Conservation (phyloP, 2,888 invertebrate genomes). For the Eilema caniola region DNA sequence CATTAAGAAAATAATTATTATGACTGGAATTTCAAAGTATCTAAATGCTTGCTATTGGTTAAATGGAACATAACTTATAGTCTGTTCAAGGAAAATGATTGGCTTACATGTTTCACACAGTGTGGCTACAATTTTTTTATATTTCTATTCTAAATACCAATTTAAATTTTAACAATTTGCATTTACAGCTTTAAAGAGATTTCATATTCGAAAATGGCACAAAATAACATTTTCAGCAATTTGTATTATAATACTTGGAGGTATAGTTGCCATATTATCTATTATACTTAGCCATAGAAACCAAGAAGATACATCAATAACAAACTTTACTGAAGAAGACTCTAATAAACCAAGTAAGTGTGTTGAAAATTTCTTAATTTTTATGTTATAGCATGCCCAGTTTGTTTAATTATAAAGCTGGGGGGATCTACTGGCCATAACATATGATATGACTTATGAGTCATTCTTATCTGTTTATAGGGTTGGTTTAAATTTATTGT, state of each 20-base stretch:
- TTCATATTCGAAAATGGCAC: constrained; percentile 66
- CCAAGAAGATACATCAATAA: constrained; percentile 43
- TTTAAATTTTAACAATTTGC: not conserved
- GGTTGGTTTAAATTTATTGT: not conserved
- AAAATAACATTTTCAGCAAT: constrained; percentile 67
- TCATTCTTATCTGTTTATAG: not conserved
- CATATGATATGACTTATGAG: constrained; percentile 6
- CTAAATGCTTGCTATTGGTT: too few species aligned
- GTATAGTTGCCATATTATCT: constrained; percentile 66
- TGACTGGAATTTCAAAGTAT: too few species aligned
- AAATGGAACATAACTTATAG: too few species aligned
- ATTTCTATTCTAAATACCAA: not conserved
- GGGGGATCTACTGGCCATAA: not conserved
- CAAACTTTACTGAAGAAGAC: constrained; percentile 44
- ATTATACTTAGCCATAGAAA: constrained; percentile 58
- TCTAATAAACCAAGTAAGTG: constrained; percentile 52
- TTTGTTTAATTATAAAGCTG: not conserved
- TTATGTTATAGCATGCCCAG: not conserved
- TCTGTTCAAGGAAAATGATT: too few species aligned
- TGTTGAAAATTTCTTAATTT: not conserved
- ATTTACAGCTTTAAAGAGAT: constrained; percentile 59
- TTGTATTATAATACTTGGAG: constrained; percentile 66
- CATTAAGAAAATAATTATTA: too few species aligned
- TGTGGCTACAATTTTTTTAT: too few species aligned
- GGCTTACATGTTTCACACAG: too few species aligned